Evolutionary conservation across 2,797 vertebrate species (phyloP), one percentile per base, ranked within the genome.

Genomic region (Microcaecilia unicolor): DNA sequence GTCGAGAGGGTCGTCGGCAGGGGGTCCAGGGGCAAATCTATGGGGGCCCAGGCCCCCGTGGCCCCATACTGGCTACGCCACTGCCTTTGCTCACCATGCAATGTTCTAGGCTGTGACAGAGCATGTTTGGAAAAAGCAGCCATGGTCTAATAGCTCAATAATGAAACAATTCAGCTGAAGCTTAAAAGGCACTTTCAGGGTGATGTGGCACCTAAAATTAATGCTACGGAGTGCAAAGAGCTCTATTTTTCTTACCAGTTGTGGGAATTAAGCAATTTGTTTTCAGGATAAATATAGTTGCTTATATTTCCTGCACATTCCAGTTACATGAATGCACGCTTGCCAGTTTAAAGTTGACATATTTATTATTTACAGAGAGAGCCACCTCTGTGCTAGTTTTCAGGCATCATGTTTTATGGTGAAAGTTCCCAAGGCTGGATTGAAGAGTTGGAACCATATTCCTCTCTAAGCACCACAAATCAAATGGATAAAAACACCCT

Each of bases 231-330:
- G 50, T 48, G 43, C 20, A 4, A 2, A 6, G 11, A n/a, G n/a
- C n/a, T n/a, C n/a, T n/a, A n/a, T 15, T 10, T n/a, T 1, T 49
- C 28, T 7, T 32, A n/a, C n/a, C n/a, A 37, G 36, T 21, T 30
- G 8, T 26, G 7, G 31, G 42, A 44, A 30, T 43, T 4, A 15
- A 30, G 40, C 21, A 36, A n/a, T 61, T 58, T 60, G 32, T 28
- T 58, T 57, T 44, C 38, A 24, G 66, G 41, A 13, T 44, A 57
- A 56, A 41, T 41, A 26, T 12, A 50, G 38, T 52, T 42, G 1
- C 44, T 45, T 57, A 61, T 61, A 64, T 70, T 72, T 70, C 66
- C 66, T 70, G 61, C 2, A 2, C 64, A 68, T 70, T 70, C 61
- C 66, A 49, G 57, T 41, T 21, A 56, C 1, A 9, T 29, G 54